A percentile compares a stretch with the other conserved stretches of the same genome.
phyloP scores from a whole-genome alignment of 2,888 invertebrate species.

The Drosophila dives region DNA sequence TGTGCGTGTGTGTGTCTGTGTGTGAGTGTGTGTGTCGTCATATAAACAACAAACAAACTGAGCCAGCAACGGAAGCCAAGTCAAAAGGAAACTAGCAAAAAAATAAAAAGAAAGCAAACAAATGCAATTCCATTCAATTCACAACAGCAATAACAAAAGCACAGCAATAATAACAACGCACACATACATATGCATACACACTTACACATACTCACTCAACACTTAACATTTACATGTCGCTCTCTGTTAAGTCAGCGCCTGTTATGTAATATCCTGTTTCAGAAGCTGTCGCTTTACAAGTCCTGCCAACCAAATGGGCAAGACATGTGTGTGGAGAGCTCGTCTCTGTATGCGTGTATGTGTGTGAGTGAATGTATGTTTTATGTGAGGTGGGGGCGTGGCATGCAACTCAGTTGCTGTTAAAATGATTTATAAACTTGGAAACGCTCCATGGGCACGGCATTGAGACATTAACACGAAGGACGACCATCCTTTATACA shows the following conservation, averaged over 20 bases:
- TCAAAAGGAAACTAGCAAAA: constrained; percentile 29
- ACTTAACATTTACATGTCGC: constrained; percentile 52
- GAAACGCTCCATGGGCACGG: constrained; percentile 68
- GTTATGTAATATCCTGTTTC: constrained; percentile 78
- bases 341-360: constrained; percentile 18
- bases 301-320: constrained; percentile 32
- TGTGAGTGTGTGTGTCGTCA: constrained; percentile 22
- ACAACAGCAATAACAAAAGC: constrained; percentile 40
- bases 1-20: constrained; percentile 12
- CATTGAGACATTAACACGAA: constrained; percentile 74
- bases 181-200: constrained; percentile 9
- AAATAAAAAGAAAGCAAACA: constrained; percentile 36
- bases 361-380: neutral
- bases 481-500: constrained; percentile 48
- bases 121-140: constrained; percentile 47
- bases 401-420: constrained; percentile 64
- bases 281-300: constrained; percentile 76
- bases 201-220: constrained; percentile 1
- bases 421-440: constrained; percentile 73
- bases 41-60: constrained; percentile 35
- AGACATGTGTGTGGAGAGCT: constrained; percentile 31
- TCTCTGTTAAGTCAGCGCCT: constrained; percentile 69
- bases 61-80: constrained; percentile 23
- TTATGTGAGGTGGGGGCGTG: constrained; percentile 63
- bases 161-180: constrained; percentile 20